These are phyloP conservation scores for Dicyrtomina minuta DNA, from an alignment of 2,888 invertebrate species.

Conservation along the genomic window DNA sequence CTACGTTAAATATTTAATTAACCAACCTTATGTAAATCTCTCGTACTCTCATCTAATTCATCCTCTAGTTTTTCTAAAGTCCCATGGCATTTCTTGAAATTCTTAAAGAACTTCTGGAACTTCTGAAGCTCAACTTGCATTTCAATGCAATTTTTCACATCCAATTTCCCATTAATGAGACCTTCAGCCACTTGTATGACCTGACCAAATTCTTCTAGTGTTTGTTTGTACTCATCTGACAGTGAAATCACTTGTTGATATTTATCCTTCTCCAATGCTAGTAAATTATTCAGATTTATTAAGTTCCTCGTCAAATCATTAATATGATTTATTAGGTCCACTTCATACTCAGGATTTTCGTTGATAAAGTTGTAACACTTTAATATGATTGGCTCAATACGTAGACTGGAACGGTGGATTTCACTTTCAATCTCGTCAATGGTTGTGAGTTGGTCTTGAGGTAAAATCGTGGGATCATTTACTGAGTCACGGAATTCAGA, in stretches of 20 bases:
- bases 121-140: slow-evolving; percentile 87
- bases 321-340: slow-evolving; percentile 57
- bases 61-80: slow-evolving; percentile 82
- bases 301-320: slow-evolving; percentile 60
- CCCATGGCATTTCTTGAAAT: slow-evolving; percentile 78
- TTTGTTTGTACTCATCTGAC: slow-evolving; percentile 84
- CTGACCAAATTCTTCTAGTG: slow-evolving; percentile 80
- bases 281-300: slow-evolving; percentile 64
- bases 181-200: slow-evolving; percentile 82
- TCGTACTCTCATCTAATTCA: slow-evolving; percentile 77
- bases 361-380: slow-evolving; percentile 44
- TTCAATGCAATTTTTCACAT: slow-evolving; percentile 73
- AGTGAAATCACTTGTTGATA: slow-evolving; percentile 72
- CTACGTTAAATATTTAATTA: no score
- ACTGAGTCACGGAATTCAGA: background rate
- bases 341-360: slow-evolving; percentile 41
- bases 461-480: slow-evolving; percentile 25
- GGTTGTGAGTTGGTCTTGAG: slow-evolving; percentile 59
- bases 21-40: slow-evolving; percentile 65
- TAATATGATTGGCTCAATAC: slow-evolving; percentile 40
- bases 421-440: slow-evolving; percentile 69
- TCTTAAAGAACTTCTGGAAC: slow-evolving; percentile 84
- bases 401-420: slow-evolving; percentile 40
- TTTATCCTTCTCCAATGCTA: slow-evolving; percentile 72
- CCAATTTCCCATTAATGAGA: slow-evolving; percentile 73